Evolutionary conservation across 2,113 vertebrate genomes (phyloP), one percentile per base, ranked within the genome.

Genomic region (Phrynocephalus versicolor): DNA sequence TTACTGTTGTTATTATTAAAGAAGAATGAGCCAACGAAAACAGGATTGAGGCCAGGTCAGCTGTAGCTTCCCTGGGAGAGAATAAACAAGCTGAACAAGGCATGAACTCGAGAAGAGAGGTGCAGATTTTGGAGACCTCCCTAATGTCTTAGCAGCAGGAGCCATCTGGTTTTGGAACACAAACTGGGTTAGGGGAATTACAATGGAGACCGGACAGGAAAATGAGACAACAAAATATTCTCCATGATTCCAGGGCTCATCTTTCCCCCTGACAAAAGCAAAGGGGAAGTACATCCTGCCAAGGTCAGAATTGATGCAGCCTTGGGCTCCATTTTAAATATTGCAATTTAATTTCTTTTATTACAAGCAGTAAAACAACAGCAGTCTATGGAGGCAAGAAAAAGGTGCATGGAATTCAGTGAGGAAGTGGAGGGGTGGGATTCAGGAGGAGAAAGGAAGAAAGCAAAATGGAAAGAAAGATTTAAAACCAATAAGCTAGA

Each of bases 31-130:
- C 90, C 91, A 91, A 89, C 85, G 78, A 67, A 92, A 88, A 77
- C 88, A 92, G 85, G 82, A 45, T 1, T 0, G 75, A 84, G 84
- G 85, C 77, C 88, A 76, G 85, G 70, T 92, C 88, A 93, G 83
- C 91, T 81, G 80, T 9, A 73, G 77, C 83, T 90, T 93, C 90
- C n/a, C 70, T 86, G 72, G 92, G 90, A 92, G 92, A 94, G 91
- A 89, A 94, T 90, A 94, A 94, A 94, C 88, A 95, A 88, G 81
- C 64, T 0, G 0, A 45, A 1, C 87, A 87, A 89, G 91, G 91
- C 2, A 0, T 1, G 2, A 93, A 85, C 87, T 81, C 83, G 0
- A 0, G 10, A 60, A 30, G 25, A 37, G 70, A 67, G 81, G 25
- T 85, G 81, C 88, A 90, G 77, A 94, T 92, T 93, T 91, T 89